Evolutionary conservation across 2,113 vertebrate genomes (phyloP).

Genomic region (Perccottus glenii): DNA sequence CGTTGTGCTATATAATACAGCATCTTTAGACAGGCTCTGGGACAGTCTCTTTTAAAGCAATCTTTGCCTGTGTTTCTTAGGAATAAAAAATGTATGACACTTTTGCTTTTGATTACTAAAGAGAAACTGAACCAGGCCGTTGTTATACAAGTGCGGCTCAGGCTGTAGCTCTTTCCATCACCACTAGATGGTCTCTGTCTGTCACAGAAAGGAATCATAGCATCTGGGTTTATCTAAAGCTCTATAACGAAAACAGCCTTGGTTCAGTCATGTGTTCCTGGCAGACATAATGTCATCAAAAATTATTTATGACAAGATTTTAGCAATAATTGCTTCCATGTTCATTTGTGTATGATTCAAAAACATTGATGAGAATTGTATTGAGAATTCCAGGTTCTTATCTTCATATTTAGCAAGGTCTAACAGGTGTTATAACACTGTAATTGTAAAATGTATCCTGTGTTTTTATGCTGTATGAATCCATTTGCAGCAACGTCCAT

Average conservation of each 20-base stretch:
- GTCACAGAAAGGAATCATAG: too few relatives aligned
- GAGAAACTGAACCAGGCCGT: conserved; percentile 28
- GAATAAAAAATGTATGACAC: conserved; percentile 51
- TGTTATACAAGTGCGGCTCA: conserved; percentile 35
- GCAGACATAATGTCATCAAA: conserved; percentile 29
- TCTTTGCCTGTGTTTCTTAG: conserved; percentile 40
- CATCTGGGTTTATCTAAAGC: background rate
- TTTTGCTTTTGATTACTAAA: conserved; percentile 45
- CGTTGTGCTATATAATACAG: conserved; percentile 49
- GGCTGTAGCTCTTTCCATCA: conserved; percentile 1
- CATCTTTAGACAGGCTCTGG: conserved; percentile 36
- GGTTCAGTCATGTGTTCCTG: conserved; percentile 33
- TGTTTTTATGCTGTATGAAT: too few relatives aligned
- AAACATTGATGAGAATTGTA: conserved; percentile 39
- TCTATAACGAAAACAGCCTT: background rate
- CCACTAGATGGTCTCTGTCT: conserved; percentile 42
- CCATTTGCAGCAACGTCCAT: background rate
- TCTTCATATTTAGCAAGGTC: background rate
- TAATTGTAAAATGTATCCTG: too few relatives aligned
- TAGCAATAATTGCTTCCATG: conserved; percentile 13
- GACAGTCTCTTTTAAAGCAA: conserved; percentile 53
- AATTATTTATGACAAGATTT: conserved; percentile 38
- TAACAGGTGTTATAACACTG: too few relatives aligned
- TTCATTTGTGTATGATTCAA: conserved; percentile 24
- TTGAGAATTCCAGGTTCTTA: background rate